These are phyloP conservation scores for Daktulosphaira vitifoliae DNA, from an alignment of 1,140 invertebrate genomes.

Conservation along the genomic window DNA sequence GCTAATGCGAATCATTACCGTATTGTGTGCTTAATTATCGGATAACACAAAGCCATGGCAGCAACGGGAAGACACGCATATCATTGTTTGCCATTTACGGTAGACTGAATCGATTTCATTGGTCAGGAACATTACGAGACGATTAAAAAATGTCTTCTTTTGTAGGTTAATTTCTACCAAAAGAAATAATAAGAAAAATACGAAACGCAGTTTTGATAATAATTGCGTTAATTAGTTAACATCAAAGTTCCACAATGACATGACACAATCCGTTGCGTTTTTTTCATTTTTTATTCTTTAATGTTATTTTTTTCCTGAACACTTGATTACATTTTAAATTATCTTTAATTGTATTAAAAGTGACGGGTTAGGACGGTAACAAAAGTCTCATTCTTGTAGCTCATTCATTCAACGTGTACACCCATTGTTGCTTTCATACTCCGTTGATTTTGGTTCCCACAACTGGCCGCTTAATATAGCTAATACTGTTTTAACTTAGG, in stretches of 20 bases:
- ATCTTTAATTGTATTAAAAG: slow-evolving; percentile 34
- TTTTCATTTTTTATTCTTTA: slow-evolving; percentile 29
- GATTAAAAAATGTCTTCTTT: slow-evolving; percentile 27
- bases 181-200: slow-evolving; percentile 11
- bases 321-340: slow-evolving; percentile 34
- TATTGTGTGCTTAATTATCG: slow-evolving; percentile 29
- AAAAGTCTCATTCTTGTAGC: slow-evolving; percentile 30
- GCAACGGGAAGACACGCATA: slow-evolving; percentile 15
- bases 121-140: slow-evolving; percentile 5
- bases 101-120: slow-evolving; percentile 22
- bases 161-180: slow-evolving; percentile 26
- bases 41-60: slow-evolving; percentile 24
- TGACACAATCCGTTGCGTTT: slow-evolving; percentile 25
- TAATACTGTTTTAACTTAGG: slow-evolving; percentile 25
- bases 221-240: slow-evolving; percentile 33
- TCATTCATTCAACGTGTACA: slow-evolving; percentile 28
- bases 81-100: slow-evolving; percentile 32
- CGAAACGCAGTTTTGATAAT: slow-evolving; percentile 30
- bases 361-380: slow-evolving; percentile 30
- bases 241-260: slow-evolving; percentile 33
- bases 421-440: slow-evolving; percentile 34
- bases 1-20: slow-evolving; percentile 25
- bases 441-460: slow-evolving; percentile 25
- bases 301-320: slow-evolving; percentile 31
- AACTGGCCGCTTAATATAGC: slow-evolving; percentile 6